Percentiles rank a stretch among this genome's conserved stretches.
Evolutionary conservation across 2,113 vertebrate genomes (phyloP).

Genomic region (Bungarus multicinctus): DNA sequence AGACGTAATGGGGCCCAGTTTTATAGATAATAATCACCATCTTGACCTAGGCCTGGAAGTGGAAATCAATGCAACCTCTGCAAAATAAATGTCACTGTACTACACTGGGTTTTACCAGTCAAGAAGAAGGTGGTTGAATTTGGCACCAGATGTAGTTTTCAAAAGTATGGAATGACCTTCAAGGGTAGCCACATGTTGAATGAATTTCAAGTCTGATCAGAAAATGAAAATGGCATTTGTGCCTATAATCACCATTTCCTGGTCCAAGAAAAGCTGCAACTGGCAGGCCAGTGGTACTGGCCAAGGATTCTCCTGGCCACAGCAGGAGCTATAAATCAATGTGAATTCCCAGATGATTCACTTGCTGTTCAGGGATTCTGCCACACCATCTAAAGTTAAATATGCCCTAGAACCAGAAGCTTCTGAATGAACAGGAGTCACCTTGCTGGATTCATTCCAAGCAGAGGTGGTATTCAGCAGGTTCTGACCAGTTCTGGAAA

Average conservation of each 20-base stretch:
- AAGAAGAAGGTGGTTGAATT: background rate
- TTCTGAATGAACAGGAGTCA: background rate
- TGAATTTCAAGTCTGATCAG: background rate
- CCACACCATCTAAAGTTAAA: background rate
- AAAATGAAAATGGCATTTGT: background rate
- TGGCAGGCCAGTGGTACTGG: background rate
- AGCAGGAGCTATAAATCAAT: background rate
- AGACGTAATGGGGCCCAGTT: background rate
- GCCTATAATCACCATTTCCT: background rate
- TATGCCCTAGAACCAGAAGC: background rate
- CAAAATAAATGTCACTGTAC: background rate
- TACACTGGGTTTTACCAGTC: background rate
- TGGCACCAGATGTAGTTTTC: background rate
- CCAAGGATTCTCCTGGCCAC: background rate
- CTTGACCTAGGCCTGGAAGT: background rate
- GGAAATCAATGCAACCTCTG: background rate
- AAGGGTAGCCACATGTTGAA: background rate
- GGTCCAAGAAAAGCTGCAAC: background rate
- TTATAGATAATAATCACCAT: background rate
- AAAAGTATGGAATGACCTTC: background rate
- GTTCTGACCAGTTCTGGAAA: too few relatives aligned
- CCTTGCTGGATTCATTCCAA: background rate
- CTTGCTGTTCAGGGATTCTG: background rate
- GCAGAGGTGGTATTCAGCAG: too few relatives aligned
- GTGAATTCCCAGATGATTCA: background rate